Percentiles rank a stretch among this genome's conserved stretches.
phyloP scores from a whole-genome alignment of 2,888 invertebrate genomes.

The Cheilosia impressa region DNA sequence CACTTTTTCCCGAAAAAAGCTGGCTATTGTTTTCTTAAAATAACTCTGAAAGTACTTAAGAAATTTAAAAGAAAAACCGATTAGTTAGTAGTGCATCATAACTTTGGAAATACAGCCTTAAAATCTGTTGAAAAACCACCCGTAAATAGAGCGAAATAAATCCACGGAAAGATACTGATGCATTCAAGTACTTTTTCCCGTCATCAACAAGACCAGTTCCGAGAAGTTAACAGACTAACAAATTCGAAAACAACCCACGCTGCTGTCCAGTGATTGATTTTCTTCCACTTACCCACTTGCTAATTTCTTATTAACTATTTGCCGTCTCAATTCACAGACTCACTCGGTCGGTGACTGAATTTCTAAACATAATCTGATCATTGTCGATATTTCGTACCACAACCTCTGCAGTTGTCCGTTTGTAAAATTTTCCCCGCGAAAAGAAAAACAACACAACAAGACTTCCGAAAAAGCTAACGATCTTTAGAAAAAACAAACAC shows the following conservation, averaged over 20 bases:
- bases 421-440: not conserved
- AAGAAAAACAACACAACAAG: not conserved
- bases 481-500: slow-evolving; percentile 4
- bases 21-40: no score
- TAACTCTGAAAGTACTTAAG: no score
- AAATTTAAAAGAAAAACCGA: no score
- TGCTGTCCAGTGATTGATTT: slow-evolving; percentile 1
- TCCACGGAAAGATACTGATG: no score
- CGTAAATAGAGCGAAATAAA: no score
- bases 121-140: no score
- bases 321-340: slow-evolving; percentile 7
- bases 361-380: slow-evolving; percentile 1
- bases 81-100: no score
- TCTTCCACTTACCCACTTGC: slow-evolving; percentile 31
- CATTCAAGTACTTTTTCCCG: no score
- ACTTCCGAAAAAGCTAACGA: no score
- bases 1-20: no score
- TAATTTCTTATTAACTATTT: slow-evolving; percentile 27
- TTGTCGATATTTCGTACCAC: not conserved
- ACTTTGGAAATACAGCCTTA: no score
- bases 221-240: not conserved
- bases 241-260: slow-evolving; percentile 2
- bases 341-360: slow-evolving; percentile 15
- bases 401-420: not conserved
- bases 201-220: not conserved